Base-by-base conservation (phyloP, 2,113 vertebrate species). In the Ardeotis arabs region DNA sequence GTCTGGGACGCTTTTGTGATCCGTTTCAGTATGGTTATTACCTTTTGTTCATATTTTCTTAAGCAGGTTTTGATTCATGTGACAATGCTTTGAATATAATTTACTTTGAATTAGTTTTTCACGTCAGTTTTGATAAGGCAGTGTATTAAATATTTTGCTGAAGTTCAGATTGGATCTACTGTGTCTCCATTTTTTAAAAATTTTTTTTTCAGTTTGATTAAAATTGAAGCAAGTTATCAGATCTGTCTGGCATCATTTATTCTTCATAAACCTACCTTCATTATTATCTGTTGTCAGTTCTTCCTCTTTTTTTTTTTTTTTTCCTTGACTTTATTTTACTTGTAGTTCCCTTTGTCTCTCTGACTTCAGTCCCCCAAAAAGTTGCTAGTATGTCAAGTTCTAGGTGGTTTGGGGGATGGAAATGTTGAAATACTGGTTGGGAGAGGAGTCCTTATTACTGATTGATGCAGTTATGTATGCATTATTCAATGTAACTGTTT, bases 201-300 rank as follows among this genome's bases (percentile, higher is more conserved):
- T 85, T 89, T 92, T 49, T 58, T 67, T 80, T 53, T 25, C 59
- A 73, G 19, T 93, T 69, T 91, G 70, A 62, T 92, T 64, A 84
- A 93, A 94, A 86, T 70, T 91, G 76, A 80, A 80, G 79, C 50
- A 80, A 72, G 60, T 96, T 92, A 95, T 87, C 90, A 90, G 79
- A 74, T 86, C 49, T 86, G 50, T 63, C 44, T 92, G 33, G 8
- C 86, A 64, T 90, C 24, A 45, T 77, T 84, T 92, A 33, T 89
- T 93, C 76, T 92, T 95, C 56, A 49, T 90, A 96, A 90, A 77
- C 44, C 39, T 72, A 9, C 44, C 21, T 74, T 70, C 64, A 73
- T 95, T 90, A 77, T 70, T 95, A 47, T 89, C 78, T 88, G 35
- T 67, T 94, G 66, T 89, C 90, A 84, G 20, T 58, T 94, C 23